These are phyloP conservation scores for Augiades crinisus DNA, from an alignment of 2,888 invertebrate species.

Conservation along the genomic window DNA sequence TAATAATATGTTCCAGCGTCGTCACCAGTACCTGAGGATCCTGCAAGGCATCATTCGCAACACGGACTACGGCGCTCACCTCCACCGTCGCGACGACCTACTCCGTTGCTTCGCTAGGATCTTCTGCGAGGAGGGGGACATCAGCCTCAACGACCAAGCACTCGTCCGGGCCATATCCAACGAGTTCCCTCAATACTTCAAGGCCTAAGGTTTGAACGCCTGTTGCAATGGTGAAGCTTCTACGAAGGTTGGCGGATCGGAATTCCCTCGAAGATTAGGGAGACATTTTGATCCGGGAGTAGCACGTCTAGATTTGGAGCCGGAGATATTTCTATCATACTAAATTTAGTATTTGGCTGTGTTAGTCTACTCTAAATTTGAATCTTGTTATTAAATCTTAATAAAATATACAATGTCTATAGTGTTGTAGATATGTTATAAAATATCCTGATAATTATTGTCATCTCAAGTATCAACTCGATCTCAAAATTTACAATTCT, in stretches of 20 bases:
- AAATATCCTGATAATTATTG: neutral
- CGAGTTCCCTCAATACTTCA: conserved; percentile 91
- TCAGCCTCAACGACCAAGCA: conserved; percentile 88
- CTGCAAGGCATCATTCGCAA: conserved; percentile 91
- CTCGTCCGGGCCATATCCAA: conserved; percentile 90
- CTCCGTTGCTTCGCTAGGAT: conserved; percentile 93
- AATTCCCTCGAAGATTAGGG: neutral
- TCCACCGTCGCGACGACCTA: conserved; percentile 90
- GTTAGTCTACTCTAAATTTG: conserved; percentile 26
- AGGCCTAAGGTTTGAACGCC: conserved; percentile 68
- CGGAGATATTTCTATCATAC: conserved; percentile 13
- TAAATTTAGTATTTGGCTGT: conserved; percentile 34
- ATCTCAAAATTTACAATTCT: neutral
- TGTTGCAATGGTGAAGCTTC: neutral
- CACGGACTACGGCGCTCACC: conserved; percentile 89
- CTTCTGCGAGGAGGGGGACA: conserved; percentile 90
- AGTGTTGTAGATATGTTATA: neutral
- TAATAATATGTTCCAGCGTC: conserved; percentile 80
- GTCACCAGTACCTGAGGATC: conserved; percentile 89
- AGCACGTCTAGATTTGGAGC: conserved; percentile 1
- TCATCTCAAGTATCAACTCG: conserved; percentile 6
- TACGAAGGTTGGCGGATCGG: neutral
- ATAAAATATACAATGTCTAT: neutral
- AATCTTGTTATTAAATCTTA: conserved; percentile 7
- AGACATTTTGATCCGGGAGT: neutral